Evolutionary conservation across 2,888 invertebrate species (phyloP).

Genomic region (Nemurella pictetii): DNA sequence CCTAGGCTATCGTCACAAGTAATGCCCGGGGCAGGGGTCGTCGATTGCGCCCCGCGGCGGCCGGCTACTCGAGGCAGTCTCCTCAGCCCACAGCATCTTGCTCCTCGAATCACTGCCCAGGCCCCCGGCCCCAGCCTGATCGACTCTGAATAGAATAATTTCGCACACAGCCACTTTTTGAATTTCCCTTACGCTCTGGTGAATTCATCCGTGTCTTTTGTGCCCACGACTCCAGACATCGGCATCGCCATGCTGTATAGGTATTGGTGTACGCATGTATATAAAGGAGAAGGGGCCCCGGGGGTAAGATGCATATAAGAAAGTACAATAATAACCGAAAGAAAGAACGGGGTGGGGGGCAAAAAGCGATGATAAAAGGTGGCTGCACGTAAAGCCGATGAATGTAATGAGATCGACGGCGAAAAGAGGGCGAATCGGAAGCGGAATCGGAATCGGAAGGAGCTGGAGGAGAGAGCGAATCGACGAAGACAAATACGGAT

Average conservation of each 20-base stretch:
- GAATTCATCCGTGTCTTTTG: slow-evolving; percentile 10
- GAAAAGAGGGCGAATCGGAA: not conserved
- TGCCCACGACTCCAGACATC: not conserved
- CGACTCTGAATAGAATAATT: slow-evolving; percentile 24
- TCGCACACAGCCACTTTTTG: slow-evolving; percentile 31
- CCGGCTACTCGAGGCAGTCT: not conserved
- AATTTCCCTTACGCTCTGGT: slow-evolving; percentile 21
- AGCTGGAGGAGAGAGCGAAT: not conserved
- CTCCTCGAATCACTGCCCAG: slow-evolving; percentile 7
- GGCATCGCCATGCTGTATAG: not conserved
- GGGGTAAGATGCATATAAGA: slow-evolving; percentile 25
- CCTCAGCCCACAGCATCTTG: not conserved
- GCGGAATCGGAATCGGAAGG: not conserved
- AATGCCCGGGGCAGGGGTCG: slow-evolving; percentile 1
- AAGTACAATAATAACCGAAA: slow-evolving; percentile 3
- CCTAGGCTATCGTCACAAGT: slow-evolving; percentile 5
- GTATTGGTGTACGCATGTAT: not conserved
- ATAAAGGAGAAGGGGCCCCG: not conserved
- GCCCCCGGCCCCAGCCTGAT: too few relatives aligned
- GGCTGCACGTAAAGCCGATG: slow-evolving; percentile 5
- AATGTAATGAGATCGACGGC: slow-evolving; percentile 29
- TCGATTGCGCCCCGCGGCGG: not conserved
- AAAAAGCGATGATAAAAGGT: slow-evolving; percentile 18
- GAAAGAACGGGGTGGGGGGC: not conserved
- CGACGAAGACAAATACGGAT: not conserved